Evolutionary conservation across 2,113 vertebrate genomes (phyloP), one percentile per base, ranked within the genome.

Genomic region (Saguinus imperator): DNA sequence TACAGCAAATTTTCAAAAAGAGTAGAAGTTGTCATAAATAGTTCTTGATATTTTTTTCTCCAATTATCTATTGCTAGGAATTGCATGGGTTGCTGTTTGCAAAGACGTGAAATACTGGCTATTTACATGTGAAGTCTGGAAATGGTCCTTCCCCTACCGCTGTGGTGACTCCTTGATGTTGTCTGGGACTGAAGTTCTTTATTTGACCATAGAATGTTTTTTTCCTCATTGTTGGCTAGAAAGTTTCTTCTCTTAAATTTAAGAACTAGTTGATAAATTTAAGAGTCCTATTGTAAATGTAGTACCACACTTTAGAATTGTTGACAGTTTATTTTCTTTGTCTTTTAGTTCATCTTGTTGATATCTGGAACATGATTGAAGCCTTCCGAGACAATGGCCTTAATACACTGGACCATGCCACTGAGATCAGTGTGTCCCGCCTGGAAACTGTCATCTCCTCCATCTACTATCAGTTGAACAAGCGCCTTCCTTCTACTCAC

Each of bases 311-410:
- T 1, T 92, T 66, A 72, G 76, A 89, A 20, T 29, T 21, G 2
- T 80, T 97, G 61, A 96, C 23, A 57, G 21, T 73, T 73, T 29
- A 37, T 94, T 75, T 96, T 93, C 87, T 52, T 40, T 91, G n/a
- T 72, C 8, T 61, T 86, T 29, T 50, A 99, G 99, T 99, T 96
- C 99, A 99, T 96, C 99, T 99, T 14, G 99, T 99, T 89, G 99
- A 99, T 77, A 99, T 99, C 98, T 99, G 99, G 99, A 99, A 99
- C 87, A 99, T 99, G 99, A 99, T 99, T 10, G 99, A 99, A 99
- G 99, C 99, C 97, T 99, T 99, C 98, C 98, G 99, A 84, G 99
- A 99, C 88, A 99, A 99, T 29, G 99, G 99, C 96, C 99, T 99
- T 97, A 99, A 99, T 98, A 99, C 99, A 0, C 82, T 99, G 98